Evolutionary conservation across 1,140 invertebrate species (phyloP), one percentile per base, ranked within the genome.

Genomic region (Cydia strobilella): DNA sequence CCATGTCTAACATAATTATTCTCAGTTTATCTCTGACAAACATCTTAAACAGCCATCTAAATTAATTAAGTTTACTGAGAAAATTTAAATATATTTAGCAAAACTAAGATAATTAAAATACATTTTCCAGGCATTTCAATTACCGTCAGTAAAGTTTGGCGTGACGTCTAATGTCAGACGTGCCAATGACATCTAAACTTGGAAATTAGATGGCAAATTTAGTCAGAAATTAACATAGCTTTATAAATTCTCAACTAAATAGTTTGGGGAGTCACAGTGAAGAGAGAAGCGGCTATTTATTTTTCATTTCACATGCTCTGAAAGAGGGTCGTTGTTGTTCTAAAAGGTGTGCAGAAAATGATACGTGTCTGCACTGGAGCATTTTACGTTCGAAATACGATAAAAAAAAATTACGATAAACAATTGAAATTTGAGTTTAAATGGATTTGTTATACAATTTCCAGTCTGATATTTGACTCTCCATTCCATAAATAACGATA

Each of bases 151-250:
- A 20, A 59, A 59, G 13, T 59, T 20, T 20, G 48, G 1, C 48
- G 51, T 59, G 51, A 59, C 51, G 18, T 15, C 51, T 59, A 59
- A 18, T 59, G 18, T 59, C 51, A 59, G 51, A 59, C 51, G 51
- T 20, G 51, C 15, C 51, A 59, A 20, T 59, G 51, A 59, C 51
- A 59, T 59, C 18, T 3, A 9, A 59, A 59, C 51, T 59, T 59
- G 13, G 51, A 20, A 59, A 59, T 59, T 59, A 59, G 51, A 59
- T 20, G 4, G 7, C 51, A 59, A 59, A 59, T 59, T 59, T 18
- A 23, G 51, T 23, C n/a, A 59, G 51, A 59, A 18, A 59, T 59
- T 20, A 59, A 54, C 51, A 54, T 54, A 54, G n/a, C 51, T 54
- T 54, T 18, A 18, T 54, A 54, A 54, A 54, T 54, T 54, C 51